Conservation (phyloP, 2,113 vertebrate genomes). For the Brachypteracias leptosomus region DNA sequence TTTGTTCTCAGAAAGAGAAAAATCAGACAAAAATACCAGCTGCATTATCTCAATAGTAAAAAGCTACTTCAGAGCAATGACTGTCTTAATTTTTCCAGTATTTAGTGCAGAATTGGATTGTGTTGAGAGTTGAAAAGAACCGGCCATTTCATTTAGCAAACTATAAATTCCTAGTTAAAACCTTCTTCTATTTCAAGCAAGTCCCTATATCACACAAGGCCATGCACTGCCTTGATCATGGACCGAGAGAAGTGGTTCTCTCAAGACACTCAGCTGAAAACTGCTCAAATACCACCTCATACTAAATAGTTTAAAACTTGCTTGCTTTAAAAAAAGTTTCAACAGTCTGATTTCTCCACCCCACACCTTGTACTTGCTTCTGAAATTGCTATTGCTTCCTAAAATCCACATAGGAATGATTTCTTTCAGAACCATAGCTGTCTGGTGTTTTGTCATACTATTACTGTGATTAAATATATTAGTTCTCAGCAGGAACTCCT, state of each 20-base stretch:
- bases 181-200: neutral
- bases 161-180: neutral
- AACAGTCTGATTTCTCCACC: neutral
- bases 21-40: neutral
- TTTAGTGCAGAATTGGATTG: neutral
- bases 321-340: neutral
- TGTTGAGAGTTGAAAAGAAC: neutral
- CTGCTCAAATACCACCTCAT: neutral
- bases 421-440: neutral
- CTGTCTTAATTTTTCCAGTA: neutral
- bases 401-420: neutral
- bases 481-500: neutral
- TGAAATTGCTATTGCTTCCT: neutral
- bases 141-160: neutral
- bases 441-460: neutral
- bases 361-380: neutral
- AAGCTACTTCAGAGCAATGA: neutral
- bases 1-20: neutral
- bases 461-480: neutral
- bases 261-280: neutral
- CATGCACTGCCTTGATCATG: neutral
- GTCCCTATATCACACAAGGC: neutral
- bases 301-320: neutral
- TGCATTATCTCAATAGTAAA: neutral
- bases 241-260: neutral